Base-by-base conservation (phyloP, 2,113 vertebrate genomes). In the Diadophis punctatus region DNA sequence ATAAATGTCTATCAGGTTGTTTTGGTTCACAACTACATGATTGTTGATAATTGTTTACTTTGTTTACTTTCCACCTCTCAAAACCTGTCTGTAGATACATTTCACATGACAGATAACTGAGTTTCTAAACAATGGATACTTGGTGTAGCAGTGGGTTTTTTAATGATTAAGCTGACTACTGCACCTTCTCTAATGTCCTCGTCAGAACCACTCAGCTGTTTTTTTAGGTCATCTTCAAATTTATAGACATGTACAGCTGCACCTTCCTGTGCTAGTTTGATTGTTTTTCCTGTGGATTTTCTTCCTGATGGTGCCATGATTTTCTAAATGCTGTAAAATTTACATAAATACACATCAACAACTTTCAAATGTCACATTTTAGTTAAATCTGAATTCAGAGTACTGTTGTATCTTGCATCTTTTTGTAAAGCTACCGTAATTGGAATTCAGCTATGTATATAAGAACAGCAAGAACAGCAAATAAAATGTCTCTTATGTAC, bases 101-200 rank as follows among this genome's bases (percentile, higher is more conserved):
- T 43, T 43, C 25, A 90, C 43, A 90, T 49, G 6, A 18, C 43
- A 52, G 48, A 80, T 85, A 16, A 86, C 12, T 8, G 84, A 58
- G 25, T 34, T 91, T 43, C 10, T 60, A 91, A 85, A 30, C 7
- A 27, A 55, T 25, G 25, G 22, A 39, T 55, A 52, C 43, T 49
- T 91, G 27, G 30, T 74, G 39, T 46, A 88, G 30, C 43, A n/a
- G 22, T 80, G 34, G 49, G 3, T 22, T 22, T 80, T 27, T 60
- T 3, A 25, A 58, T 60, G 11, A 43, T 48, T 80, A 48, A 7
- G 48, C 22, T 86, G 2, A 60, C 1, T 5, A 93, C 51, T 51
- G 58, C 91, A 98, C 98, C 98, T 96, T 97, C 96, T 90, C 43
- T 89, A 80, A 88, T 89, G 84, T 97, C 97, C 85, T 98, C 97